Percentiles rank a stretch among this genome's conserved stretches.
phyloP scores from a whole-genome alignment of 2,113 vertebrate species.

The Callaeas wilsoni region DNA sequence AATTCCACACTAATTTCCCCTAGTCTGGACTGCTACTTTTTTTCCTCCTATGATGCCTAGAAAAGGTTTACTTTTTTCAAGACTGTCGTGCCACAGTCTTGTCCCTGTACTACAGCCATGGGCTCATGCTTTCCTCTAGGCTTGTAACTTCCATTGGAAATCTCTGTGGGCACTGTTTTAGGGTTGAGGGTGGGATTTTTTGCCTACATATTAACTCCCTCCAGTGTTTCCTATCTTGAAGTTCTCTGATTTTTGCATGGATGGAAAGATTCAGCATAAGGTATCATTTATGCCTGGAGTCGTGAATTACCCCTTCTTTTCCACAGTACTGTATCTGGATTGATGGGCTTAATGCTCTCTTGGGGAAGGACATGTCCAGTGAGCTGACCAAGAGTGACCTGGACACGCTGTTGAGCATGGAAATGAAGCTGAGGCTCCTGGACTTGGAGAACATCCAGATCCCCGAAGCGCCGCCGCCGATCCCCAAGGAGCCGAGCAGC shows the following conservation, averaged over 20 bases:
- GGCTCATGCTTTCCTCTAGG: not conserved
- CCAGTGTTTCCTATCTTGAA: not conserved
- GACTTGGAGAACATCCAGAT: constrained; percentile 97
- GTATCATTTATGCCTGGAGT: not conserved
- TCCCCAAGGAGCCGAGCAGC: constrained; percentile 96
- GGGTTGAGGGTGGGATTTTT: not conserved
- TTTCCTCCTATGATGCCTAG: not conserved
- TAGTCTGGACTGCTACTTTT: not conserved
- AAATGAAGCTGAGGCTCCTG: constrained; percentile 96
- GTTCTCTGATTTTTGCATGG: not conserved
- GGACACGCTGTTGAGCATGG: constrained; percentile 97
- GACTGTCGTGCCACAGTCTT: not conserved
- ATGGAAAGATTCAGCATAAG: not conserved
- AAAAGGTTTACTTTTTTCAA: not conserved
- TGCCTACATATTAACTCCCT: not conserved
- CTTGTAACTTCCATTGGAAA: not conserved
- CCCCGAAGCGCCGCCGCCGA: constrained; percentile 89
- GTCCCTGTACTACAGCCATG: not conserved
- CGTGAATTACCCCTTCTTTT: not conserved
- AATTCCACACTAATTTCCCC: not conserved
- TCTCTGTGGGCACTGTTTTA: not conserved
- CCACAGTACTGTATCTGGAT: constrained; percentile 96
- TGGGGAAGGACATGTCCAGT: constrained; percentile 95
- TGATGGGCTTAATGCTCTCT: constrained; percentile 89
- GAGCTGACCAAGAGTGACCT: constrained; percentile 96